A percentile compares a stretch with the other conserved stretches of the same genome.
Conservation (phyloP, 2,113 vertebrate genomes). For the Ciconia maguari region DNA sequence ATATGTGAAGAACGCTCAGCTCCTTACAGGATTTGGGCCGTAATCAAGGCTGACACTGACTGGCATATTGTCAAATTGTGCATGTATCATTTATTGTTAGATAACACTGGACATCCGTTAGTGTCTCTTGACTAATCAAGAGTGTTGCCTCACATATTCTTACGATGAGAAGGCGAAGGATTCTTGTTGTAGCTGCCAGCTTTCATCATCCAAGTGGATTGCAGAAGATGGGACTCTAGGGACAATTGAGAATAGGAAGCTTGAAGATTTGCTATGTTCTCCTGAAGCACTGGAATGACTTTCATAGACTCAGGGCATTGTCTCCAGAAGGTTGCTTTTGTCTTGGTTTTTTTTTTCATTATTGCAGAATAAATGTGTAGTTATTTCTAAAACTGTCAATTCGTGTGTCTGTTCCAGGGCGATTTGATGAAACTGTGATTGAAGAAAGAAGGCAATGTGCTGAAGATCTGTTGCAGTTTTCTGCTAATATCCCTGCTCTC, state of each 20-base stretch:
- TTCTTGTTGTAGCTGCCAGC: constrained; percentile 34
- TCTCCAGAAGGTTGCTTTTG: constrained; percentile 5
- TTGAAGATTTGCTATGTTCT: constrained; percentile 44
- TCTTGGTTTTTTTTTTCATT: background rate
- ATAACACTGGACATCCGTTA: constrained; percentile 51
- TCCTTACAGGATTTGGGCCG: constrained; percentile 52
- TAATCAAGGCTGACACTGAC: constrained; percentile 63
- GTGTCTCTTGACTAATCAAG: constrained; percentile 59
- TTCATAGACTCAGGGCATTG: constrained; percentile 13
- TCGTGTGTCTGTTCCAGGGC: constrained; percentile 76
- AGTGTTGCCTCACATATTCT: constrained; percentile 52
- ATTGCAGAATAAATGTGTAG: background rate
- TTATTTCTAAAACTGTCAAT: constrained; percentile 16
- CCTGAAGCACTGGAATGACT: constrained; percentile 38
- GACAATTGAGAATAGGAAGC: constrained; percentile 32
- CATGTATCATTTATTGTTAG: constrained; percentile 34
- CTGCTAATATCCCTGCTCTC: constrained; percentile 93
- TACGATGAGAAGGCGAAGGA: background rate
- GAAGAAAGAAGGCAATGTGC: constrained; percentile 96
- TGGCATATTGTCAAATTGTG: constrained; percentile 59
- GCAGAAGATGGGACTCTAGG: constrained; percentile 12
- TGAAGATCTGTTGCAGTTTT: constrained; percentile 96
- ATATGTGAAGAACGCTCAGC: constrained; percentile 39
- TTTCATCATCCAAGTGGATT: constrained; percentile 20
- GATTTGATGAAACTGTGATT: constrained; percentile 93